Percentiles rank a stretch among this genome's conserved stretches.
These are phyloP conservation scores for Nesogale talazaci DNA, from an alignment of 2,113 vertebrate species.

Conservation along the genomic window DNA sequence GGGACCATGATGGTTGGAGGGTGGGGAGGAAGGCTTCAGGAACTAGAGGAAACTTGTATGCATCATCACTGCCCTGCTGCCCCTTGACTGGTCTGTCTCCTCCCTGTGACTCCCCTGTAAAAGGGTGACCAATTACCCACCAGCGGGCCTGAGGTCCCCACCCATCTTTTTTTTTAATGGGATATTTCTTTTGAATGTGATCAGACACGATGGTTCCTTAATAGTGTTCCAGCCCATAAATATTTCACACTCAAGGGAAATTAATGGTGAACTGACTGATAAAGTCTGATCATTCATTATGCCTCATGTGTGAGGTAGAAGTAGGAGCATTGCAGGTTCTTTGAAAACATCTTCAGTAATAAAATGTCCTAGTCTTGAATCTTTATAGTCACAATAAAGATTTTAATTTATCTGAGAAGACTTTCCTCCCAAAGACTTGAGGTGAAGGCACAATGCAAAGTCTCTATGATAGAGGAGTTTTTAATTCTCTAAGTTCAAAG, in stretches of 20 bases:
- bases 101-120: too few relatives aligned
- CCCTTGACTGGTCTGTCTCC: too few relatives aligned
- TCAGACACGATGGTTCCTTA: neutral
- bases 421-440: neutral
- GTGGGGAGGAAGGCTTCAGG: too few relatives aligned
- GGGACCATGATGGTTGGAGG: too few relatives aligned
- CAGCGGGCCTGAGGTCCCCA: too few relatives aligned
- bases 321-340: neutral
- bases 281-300: constrained; percentile 22
- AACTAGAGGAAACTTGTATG: too few relatives aligned
- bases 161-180: neutral
- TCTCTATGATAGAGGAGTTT: neutral
- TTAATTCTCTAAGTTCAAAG: neutral
- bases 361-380: constrained; percentile 11
- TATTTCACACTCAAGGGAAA: constrained; percentile 28
- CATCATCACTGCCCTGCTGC: too few relatives aligned
- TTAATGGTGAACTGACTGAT: constrained; percentile 31
- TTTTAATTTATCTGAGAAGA: neutral
- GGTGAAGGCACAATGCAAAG: neutral
- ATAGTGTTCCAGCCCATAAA: neutral
- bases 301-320: neutral
- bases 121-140: too few relatives aligned
- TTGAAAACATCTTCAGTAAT: neutral
- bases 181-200: constrained; percentile 2
- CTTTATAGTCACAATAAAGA: too few relatives aligned